Conservation (phyloP, 1,140 invertebrate genomes). For the Elysia chlorotica region DNA sequence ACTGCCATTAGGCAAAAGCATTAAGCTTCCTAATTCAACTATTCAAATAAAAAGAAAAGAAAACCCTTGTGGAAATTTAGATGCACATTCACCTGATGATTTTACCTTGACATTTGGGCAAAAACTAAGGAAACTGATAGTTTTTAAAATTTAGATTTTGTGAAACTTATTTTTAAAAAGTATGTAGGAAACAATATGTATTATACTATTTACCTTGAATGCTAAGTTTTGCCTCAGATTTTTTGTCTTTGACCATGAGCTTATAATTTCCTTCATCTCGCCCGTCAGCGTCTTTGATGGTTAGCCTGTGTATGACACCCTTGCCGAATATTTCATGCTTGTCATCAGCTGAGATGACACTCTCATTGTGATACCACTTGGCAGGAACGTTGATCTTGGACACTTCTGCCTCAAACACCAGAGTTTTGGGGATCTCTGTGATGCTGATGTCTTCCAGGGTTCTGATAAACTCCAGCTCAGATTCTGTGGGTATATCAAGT, state of each 20-base stretch:
- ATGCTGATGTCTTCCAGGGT: constrained; percentile 51
- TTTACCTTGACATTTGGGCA: neutral
- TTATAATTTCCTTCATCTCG: constrained; percentile 55
- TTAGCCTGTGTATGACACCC: constrained; percentile 47
- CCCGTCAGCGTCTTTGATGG: constrained; percentile 46
- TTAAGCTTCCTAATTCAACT: too few species aligned
- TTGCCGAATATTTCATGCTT: constrained; percentile 54
- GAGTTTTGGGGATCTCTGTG: constrained; percentile 48
- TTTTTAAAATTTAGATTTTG: neutral
- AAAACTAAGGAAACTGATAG: too few species aligned
- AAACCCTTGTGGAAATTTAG: neutral
- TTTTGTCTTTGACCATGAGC: constrained; percentile 45
- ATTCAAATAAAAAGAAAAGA: too few species aligned
- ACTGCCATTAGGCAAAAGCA: too few species aligned
- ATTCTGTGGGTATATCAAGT: too few species aligned
- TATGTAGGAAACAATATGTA: neutral
- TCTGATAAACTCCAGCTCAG: constrained; percentile 50
- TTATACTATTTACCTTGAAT: constrained; percentile 43
- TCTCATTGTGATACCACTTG: constrained; percentile 52
- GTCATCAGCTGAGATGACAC: constrained; percentile 40
- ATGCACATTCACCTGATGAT: neutral
- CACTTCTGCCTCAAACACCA: constrained; percentile 59
- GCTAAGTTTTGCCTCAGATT: constrained; percentile 46
- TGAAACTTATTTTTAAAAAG: neutral
- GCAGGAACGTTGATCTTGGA: constrained; percentile 45